Conservation (phyloP, 92 coral and sea anemone species). For the Epizoanthus rinbou region DNA sequence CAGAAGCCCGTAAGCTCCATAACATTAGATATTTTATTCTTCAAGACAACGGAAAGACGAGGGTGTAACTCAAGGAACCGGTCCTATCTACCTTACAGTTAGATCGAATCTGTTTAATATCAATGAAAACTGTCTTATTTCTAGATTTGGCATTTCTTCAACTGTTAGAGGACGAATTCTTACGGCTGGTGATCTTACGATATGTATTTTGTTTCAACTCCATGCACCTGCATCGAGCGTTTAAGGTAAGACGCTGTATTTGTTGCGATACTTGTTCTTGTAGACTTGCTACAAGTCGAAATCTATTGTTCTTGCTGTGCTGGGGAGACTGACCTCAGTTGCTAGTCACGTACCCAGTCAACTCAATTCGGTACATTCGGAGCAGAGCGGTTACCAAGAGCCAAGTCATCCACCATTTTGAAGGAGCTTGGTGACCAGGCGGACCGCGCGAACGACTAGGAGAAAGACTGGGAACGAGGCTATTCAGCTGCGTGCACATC, state of each 20-base stretch:
- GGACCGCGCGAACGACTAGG: no score
- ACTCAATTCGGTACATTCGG: no score
- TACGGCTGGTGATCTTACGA: constrained; percentile 83
- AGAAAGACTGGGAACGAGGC: no score
- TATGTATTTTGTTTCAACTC: constrained; percentile 88
- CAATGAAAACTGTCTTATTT: constrained; percentile 4
- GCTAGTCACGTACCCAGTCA: no score
- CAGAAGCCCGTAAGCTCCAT: no score
- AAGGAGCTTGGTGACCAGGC: no score
- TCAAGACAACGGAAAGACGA: not conserved
- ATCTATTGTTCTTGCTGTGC: no score
- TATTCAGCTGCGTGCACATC: no score
- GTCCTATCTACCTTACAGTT: not conserved
- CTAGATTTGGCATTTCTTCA: constrained; percentile 83
- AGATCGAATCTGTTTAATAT: not conserved
- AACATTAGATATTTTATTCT: no score
- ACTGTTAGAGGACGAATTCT: constrained; percentile 86
- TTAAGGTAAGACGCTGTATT: constrained; percentile 70
- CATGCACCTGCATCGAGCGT: constrained; percentile 91
- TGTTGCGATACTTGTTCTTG: not conserved
- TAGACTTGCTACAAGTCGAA: no score
- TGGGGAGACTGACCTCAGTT: not conserved
- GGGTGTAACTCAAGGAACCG: not conserved
- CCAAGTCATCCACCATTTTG: no score
- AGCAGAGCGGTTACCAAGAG: no score